These are phyloP conservation scores for Mythimna ferrago DNA, from an alignment of 2,888 invertebrate species.

Conservation along the genomic window DNA sequence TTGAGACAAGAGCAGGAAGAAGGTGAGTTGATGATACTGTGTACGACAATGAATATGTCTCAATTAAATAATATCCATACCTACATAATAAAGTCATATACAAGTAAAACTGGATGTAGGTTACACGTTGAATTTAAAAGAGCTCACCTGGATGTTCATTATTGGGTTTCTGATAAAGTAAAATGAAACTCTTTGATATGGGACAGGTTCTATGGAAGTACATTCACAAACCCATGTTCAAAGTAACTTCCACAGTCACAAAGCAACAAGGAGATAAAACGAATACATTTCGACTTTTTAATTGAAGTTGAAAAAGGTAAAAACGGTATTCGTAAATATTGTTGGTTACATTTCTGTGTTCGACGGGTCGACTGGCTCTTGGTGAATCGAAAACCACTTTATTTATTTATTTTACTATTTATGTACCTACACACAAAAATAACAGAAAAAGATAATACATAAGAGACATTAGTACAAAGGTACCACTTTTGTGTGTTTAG, in stretches of 20 bases:
- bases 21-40: no score
- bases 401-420: no score
- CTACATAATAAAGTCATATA: background rate
- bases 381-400: background rate
- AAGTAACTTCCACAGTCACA: background rate
- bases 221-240: background rate
- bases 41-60: no score
- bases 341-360: background rate
- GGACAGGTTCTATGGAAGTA: background rate
- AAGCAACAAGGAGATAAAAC: background rate
- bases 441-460: no score
- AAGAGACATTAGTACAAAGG: no score
- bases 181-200: constrained; percentile 27
- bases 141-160: background rate
- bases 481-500: background rate
- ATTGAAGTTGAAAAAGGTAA: background rate
- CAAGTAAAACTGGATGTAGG: background rate
- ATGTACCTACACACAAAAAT: no score
- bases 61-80: no score
- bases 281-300: background rate
- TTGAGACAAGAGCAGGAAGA: no score
- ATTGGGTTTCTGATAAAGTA: constrained; percentile 22
- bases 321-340: background rate
- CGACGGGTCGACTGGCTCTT: no score
- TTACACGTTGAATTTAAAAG: constrained; percentile 7